Percentiles rank a stretch among this genome's conserved stretches.
These are phyloP conservation scores for Blastobasis lacticolella DNA, from an alignment of 2,888 invertebrate species.

Conservation along the genomic window DNA sequence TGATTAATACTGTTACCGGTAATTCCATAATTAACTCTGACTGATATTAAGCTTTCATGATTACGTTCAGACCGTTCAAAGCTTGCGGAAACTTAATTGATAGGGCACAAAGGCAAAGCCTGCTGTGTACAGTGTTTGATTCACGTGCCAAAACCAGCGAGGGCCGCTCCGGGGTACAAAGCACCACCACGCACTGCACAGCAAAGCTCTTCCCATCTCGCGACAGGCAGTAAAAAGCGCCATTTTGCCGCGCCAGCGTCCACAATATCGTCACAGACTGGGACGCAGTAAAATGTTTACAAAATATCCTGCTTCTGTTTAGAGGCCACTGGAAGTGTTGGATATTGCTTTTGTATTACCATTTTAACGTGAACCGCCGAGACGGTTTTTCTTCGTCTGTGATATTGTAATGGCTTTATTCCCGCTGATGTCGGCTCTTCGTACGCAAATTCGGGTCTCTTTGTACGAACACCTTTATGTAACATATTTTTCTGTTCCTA, in stretches of 20 bases:
- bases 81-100: too few species aligned
- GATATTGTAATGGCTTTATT: not conserved
- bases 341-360: constrained; percentile 61
- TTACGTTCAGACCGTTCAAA: too few species aligned
- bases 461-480: too few species aligned
- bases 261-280: constrained; percentile 67
- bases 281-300: constrained; percentile 69
- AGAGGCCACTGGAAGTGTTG: constrained; percentile 40
- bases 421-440: not conserved
- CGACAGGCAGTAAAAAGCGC: constrained; percentile 62
- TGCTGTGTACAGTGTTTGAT: too few species aligned
- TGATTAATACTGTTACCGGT: too few species aligned
- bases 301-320: constrained; percentile 63
- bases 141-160: too few species aligned
- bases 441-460: too few species aligned
- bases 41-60: too few species aligned
- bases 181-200: not conserved
- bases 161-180: constrained; percentile 14
- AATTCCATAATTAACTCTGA: too few species aligned
- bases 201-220: constrained; percentile 30
- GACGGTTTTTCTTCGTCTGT: constrained; percentile 9
- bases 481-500: too few species aligned
- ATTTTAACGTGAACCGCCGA: constrained; percentile 41
- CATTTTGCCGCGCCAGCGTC: constrained; percentile 59
- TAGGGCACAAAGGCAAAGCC: too few species aligned